Evolutionary conservation across 2,888 invertebrate species (phyloP).

Genomic region (Cremastobaeus sp.): DNA sequence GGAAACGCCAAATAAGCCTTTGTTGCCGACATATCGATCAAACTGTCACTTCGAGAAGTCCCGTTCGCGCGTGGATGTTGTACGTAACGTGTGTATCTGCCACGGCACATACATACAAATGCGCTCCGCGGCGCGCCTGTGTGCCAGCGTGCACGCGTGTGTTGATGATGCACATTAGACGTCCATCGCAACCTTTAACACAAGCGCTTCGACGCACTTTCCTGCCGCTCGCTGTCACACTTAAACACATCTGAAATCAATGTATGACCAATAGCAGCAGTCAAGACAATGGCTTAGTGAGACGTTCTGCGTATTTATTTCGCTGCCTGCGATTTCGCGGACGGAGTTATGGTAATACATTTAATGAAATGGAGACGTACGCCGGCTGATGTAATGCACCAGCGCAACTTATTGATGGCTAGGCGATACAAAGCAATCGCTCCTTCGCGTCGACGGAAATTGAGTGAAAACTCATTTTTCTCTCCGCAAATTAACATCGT

Average conservation of each 20-base stretch:
- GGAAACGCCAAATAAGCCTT: conserved; percentile 62
- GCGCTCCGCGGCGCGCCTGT: conserved; percentile 20
- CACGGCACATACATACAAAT: conserved; percentile 50
- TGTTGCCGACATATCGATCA: conserved; percentile 62
- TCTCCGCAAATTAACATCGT: too few relatives aligned
- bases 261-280: conserved; percentile 43
- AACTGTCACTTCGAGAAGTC: conserved; percentile 61
- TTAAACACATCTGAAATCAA: conserved; percentile 55
- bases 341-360: conserved; percentile 17
- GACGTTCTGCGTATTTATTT: conserved; percentile 42
- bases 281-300: conserved; percentile 38
- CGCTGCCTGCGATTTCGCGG: conserved; percentile 9
- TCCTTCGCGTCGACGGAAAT: too few relatives aligned
- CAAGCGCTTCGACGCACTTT: conserved; percentile 48
- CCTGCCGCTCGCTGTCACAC: conserved; percentile 54
- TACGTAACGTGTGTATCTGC: conserved; percentile 51
- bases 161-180: conserved; percentile 54
- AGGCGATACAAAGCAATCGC: too few relatives aligned
- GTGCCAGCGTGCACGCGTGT: conserved; percentile 1
- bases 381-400: not conserved
- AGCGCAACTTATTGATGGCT: too few relatives aligned
- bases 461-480: too few relatives aligned
- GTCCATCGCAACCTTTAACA: conserved; percentile 52
- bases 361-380: conserved; percentile 17
- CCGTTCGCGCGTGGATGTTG: conserved; percentile 60